Percentiles rank a stretch among this genome's conserved stretches.
phyloP scores from a whole-genome alignment of 37 sponge, comb jelly and placozoan genomes.

The Aplysina aerophoba region DNA sequence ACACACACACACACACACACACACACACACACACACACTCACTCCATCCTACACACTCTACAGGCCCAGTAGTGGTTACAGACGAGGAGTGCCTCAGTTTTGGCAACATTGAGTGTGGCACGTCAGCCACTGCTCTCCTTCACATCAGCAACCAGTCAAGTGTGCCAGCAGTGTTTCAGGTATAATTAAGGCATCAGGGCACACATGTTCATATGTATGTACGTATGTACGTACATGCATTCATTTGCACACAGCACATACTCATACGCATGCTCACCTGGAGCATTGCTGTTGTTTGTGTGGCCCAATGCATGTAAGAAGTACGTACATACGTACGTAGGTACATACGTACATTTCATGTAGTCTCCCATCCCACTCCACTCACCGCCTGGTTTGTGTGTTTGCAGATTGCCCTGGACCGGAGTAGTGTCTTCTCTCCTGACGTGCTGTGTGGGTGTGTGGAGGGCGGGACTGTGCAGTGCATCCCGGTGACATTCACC shows the following conservation, averaged over 20 bases:
- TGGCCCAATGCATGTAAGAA: neutral
- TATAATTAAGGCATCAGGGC: conserved; percentile 24
- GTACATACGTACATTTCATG: neutral
- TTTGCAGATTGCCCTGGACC: conserved; percentile 25
- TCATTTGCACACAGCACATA: neutral
- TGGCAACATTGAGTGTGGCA: conserved; percentile 73
- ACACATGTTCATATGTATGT: neutral
- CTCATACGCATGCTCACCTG: neutral
- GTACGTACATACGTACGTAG: too few species aligned
- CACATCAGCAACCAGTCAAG: conserved; percentile 74
- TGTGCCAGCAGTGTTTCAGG: conserved; percentile 68
- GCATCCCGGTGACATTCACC: conserved; percentile 69
- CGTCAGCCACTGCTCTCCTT: conserved; percentile 39
- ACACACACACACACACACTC: neutral
- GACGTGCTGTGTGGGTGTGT: conserved; percentile 61
- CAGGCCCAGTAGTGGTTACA: conserved; percentile 62
- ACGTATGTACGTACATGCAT: neutral
- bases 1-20: neutral
- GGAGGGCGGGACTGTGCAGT: conserved; percentile 27
- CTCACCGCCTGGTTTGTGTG: neutral
- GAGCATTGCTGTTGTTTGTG: neutral
- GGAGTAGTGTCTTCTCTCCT: conserved; percentile 75
- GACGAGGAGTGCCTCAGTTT: conserved; percentile 52
- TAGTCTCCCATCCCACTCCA: neutral
- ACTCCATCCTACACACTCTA: neutral